A percentile compares a stretch with the other conserved stretches of the same genome.
phyloP scores from a whole-genome alignment of 2,888 invertebrate species.

The Trachelus iudaicus region DNA sequence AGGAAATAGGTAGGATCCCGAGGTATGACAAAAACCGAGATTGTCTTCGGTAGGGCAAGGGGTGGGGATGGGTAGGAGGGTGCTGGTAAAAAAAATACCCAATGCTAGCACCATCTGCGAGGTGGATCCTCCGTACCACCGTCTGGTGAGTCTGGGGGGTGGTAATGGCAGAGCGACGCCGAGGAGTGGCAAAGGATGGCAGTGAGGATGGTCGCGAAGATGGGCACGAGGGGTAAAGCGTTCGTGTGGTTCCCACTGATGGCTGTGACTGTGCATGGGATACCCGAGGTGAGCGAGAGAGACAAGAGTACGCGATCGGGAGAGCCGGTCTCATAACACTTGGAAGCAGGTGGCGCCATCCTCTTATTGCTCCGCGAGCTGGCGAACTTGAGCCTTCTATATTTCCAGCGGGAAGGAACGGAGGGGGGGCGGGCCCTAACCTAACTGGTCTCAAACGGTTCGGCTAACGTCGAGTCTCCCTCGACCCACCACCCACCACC shows the following conservation, averaged over 20 bases:
- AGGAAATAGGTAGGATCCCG: not conserved
- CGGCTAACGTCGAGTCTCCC: too few relatives aligned
- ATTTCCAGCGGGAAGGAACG: not conserved
- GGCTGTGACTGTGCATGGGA: too few relatives aligned
- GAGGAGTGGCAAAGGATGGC: slow-evolving; percentile 23
- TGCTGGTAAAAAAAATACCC: not conserved
- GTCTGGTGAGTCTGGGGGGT: slow-evolving; percentile 27
- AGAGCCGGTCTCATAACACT: slow-evolving; percentile 55
- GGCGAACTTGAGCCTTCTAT: slow-evolving; percentile 41
- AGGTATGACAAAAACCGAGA: not conserved
- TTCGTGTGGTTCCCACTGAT: too few relatives aligned
- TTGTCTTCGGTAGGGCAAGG: not conserved
- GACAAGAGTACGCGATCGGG: slow-evolving; percentile 23
- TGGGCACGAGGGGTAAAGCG: slow-evolving; percentile 15
- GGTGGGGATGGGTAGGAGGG: not conserved
- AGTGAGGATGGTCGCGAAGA: slow-evolving; percentile 19
- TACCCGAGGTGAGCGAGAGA: not conserved
- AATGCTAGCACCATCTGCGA: not conserved
- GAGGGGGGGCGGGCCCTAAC: too few relatives aligned
- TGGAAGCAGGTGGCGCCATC: slow-evolving; percentile 55
- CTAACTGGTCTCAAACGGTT: too few relatives aligned
- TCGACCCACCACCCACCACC: too few relatives aligned
- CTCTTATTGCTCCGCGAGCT: slow-evolving; percentile 50
- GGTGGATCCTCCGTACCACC: not conserved
- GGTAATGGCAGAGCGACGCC: slow-evolving; percentile 33